Evolutionary conservation across 2,888 invertebrate genomes (phyloP).

Genomic region (Sussaba pulchella): DNA sequence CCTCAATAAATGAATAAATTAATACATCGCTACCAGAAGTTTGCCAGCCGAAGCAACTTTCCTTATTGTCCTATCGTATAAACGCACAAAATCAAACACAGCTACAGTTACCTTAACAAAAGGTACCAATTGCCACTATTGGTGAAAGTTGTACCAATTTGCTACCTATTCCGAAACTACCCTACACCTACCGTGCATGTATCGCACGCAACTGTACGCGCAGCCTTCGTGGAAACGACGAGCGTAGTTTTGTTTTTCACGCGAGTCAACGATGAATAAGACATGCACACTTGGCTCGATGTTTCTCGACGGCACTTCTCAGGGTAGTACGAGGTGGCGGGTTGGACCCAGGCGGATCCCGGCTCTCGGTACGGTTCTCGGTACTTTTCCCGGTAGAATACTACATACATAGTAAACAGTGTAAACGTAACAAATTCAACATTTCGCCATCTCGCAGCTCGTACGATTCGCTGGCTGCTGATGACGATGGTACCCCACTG

Average conservation of each 20-base stretch:
- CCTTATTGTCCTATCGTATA: too few relatives aligned
- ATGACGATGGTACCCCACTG: slow-evolving; percentile 12
- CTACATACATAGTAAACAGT: slow-evolving; percentile 14
- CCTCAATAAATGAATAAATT: too few relatives aligned
- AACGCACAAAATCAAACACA: too few relatives aligned
- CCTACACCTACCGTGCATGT: not conserved
- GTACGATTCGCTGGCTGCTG: not conserved
- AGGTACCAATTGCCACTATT: too few relatives aligned
- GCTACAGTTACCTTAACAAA: too few relatives aligned
- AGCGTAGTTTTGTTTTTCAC: slow-evolving; percentile 53
- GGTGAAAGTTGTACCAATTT: too few relatives aligned
- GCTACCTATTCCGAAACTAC: too few relatives aligned
- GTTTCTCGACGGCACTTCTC: slow-evolving; percentile 43
- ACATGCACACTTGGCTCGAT: slow-evolving; percentile 58
- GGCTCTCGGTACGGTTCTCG: not conserved
- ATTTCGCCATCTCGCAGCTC: slow-evolving; percentile 25
- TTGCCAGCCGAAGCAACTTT: too few relatives aligned
- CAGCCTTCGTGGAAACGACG: not conserved
- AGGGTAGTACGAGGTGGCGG: slow-evolving; percentile 5
- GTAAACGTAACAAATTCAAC: slow-evolving; percentile 30
- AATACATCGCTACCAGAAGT: too few relatives aligned
- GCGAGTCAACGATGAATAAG: slow-evolving; percentile 60
- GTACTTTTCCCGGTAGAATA: not conserved
- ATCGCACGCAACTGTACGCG: not conserved
- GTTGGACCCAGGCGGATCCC: not conserved